Conservation (phyloP, 2,888 invertebrate species). For the Tromatobia lineatoria region DNA sequence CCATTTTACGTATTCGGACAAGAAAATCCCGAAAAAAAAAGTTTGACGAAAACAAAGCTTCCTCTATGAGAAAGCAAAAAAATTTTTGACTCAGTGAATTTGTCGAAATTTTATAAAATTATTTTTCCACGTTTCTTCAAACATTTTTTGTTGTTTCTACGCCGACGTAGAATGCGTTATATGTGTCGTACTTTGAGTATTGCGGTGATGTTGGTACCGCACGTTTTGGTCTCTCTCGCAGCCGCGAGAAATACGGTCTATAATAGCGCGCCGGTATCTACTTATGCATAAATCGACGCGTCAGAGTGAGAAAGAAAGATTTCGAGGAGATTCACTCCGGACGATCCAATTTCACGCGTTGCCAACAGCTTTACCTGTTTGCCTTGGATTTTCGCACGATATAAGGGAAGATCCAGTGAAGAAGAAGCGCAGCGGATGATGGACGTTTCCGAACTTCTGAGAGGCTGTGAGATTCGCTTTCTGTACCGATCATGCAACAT, state of each 20-base stretch:
- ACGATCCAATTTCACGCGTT: slow-evolving; percentile 62
- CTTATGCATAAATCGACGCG: slow-evolving; percentile 15
- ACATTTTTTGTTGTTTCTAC: too few relatives aligned
- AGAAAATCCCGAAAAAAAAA: too few relatives aligned
- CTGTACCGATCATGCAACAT: background rate
- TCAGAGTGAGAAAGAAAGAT: slow-evolving; percentile 5
- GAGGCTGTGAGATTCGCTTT: slow-evolving; percentile 12
- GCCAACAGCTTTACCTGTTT: slow-evolving; percentile 37
- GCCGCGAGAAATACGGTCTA: slow-evolving; percentile 13
- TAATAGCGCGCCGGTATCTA: slow-evolving; percentile 21
- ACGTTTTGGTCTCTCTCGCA: background rate
- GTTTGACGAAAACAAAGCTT: too few relatives aligned
- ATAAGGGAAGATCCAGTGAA: slow-evolving; percentile 40
- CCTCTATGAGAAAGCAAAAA: too few relatives aligned
- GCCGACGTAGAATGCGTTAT: background rate
- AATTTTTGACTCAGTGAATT: too few relatives aligned
- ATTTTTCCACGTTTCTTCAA: too few relatives aligned
- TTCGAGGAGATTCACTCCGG: background rate
- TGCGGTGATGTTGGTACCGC: slow-evolving; percentile 16
- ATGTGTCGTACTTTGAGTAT: slow-evolving; percentile 17
- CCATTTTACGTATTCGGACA: too few relatives aligned
- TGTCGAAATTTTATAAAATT: too few relatives aligned
- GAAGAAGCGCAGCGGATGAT: slow-evolving; percentile 17
- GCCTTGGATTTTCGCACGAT: slow-evolving; percentile 51
- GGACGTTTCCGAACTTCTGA: slow-evolving; percentile 14